phyloP scores from a whole-genome alignment of 2,888 invertebrate species.

The Prostheceraeus crozeri region DNA sequence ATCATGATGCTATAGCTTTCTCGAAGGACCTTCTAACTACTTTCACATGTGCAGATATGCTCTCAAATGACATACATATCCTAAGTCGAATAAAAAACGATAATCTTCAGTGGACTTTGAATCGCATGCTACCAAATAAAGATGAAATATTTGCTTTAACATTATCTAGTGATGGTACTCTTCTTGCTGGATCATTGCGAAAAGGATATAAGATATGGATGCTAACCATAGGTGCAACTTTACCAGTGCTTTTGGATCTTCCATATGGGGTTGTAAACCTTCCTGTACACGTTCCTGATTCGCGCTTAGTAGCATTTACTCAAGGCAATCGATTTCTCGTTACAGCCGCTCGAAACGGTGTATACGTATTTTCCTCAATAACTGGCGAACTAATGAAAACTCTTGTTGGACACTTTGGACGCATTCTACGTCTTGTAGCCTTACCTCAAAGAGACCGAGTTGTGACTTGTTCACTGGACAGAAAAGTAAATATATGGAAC shows the following conservation, averaged over 20 bases:
- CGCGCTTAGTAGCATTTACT: conserved; percentile 83
- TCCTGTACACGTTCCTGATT: conserved; percentile 77
- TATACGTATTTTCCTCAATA: conserved; percentile 84
- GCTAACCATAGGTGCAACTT: too few species aligned
- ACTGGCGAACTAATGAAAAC: conserved; percentile 72
- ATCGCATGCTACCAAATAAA: too few species aligned
- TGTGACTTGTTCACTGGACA: conserved; percentile 90
- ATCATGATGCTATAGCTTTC: too few species aligned
- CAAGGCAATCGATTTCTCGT: conserved; percentile 82
- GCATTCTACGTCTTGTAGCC: conserved; percentile 82
- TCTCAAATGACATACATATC: too few species aligned
- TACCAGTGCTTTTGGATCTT: conserved; percentile 64
- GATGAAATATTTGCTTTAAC: too few species aligned
- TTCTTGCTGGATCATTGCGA: too few species aligned
- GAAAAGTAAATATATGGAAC: conserved; percentile 97
- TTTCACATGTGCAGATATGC: too few species aligned
- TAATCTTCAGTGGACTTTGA: too few species aligned
- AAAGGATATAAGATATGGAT: too few species aligned
- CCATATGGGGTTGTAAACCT: conserved; percentile 75
- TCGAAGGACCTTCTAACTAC: too few species aligned
- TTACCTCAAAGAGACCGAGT: conserved; percentile 66
- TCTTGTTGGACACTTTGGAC: conserved; percentile 88
- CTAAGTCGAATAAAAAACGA: too few species aligned
- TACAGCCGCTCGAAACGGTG: conserved; percentile 82
- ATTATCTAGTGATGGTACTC: too few species aligned